Evolutionary conservation across 2,888 invertebrate genomes (phyloP).

Genomic region (Platycheirus albimanus): DNA sequence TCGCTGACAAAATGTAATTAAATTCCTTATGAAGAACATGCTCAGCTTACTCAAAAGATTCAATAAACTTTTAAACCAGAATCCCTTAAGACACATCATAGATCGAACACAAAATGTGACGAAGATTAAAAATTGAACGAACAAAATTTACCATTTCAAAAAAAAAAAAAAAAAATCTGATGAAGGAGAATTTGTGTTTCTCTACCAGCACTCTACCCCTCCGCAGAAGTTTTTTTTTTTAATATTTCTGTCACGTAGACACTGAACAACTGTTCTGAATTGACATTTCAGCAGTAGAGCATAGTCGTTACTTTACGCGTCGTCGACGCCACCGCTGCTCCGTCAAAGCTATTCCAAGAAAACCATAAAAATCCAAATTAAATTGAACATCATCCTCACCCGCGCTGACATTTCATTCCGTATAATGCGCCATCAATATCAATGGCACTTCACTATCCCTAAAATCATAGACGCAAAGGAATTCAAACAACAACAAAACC

Average conservation of each 20-base stretch:
- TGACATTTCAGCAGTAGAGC: constrained; percentile 48
- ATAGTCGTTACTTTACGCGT: constrained; percentile 60
- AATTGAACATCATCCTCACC: constrained; percentile 62
- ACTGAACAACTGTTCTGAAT: constrained; percentile 58
- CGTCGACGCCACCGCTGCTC: constrained; percentile 34
- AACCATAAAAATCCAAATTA: constrained; percentile 71
- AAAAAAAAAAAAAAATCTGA: too few relatives aligned
- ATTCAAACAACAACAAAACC: constrained; percentile 23
- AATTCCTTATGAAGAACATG: constrained; percentile 20
- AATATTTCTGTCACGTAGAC: constrained; percentile 70
- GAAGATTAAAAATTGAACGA: constrained; percentile 47
- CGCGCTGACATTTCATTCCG: constrained; percentile 22
- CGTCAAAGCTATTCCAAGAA: constrained; percentile 50
- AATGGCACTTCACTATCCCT: constrained; percentile 35
- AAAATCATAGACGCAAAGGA: constrained; percentile 45
- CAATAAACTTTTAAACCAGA: constrained; percentile 40
- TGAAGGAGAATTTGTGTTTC: too few relatives aligned
- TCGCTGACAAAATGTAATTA: background rate
- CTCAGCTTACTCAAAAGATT: constrained; percentile 50
- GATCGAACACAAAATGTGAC: constrained; percentile 39
- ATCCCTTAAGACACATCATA: constrained; percentile 13
- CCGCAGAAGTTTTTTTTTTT: constrained; percentile 8
- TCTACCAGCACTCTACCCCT: background rate
- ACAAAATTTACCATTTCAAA: constrained; percentile 12
- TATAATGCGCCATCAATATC: constrained; percentile 50